A percentile compares a stretch with the other conserved stretches of the same genome.
These are phyloP conservation scores for Mus minutoides DNA, from an alignment of 2,797 vertebrate species.

Conservation along the genomic window DNA sequence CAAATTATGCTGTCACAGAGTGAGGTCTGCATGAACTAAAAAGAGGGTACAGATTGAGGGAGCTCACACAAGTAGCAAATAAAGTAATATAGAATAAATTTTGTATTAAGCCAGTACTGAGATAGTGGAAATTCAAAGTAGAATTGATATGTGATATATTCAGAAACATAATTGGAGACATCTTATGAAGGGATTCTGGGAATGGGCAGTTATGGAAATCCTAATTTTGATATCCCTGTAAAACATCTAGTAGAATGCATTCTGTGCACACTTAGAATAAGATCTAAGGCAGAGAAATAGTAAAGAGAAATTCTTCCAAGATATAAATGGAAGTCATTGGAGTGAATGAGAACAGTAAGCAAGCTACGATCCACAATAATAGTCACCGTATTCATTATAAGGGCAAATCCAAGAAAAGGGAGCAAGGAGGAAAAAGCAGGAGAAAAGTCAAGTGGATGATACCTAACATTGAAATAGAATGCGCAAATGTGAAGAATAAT, in stretches of 20 bases:
- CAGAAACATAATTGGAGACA: background rate
- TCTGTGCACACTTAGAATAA: background rate
- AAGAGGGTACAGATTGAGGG: background rate
- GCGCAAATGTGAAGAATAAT: background rate
- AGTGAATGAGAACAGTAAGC: background rate
- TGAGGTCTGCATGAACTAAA: background rate
- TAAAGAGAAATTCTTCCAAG: background rate
- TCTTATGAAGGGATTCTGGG: background rate
- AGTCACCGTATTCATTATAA: background rate
- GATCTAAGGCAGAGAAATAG: background rate
- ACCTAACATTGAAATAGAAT: background rate
- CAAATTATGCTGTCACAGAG: background rate
- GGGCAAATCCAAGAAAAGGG: background rate
- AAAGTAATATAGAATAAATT: background rate
- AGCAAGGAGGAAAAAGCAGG: background rate
- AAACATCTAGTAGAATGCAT: background rate
- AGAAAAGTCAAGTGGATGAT: background rate
- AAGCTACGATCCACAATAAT: background rate
- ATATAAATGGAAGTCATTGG: background rate
- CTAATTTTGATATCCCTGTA: background rate
- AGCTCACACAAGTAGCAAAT: background rate
- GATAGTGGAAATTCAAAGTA: background rate
- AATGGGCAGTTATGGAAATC: background rate
- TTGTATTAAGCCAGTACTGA: background rate
- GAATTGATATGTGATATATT: background rate